These are phyloP conservation scores for Anodontia alba DNA, from an alignment of 2,888 invertebrate genomes.

Conservation along the genomic window DNA sequence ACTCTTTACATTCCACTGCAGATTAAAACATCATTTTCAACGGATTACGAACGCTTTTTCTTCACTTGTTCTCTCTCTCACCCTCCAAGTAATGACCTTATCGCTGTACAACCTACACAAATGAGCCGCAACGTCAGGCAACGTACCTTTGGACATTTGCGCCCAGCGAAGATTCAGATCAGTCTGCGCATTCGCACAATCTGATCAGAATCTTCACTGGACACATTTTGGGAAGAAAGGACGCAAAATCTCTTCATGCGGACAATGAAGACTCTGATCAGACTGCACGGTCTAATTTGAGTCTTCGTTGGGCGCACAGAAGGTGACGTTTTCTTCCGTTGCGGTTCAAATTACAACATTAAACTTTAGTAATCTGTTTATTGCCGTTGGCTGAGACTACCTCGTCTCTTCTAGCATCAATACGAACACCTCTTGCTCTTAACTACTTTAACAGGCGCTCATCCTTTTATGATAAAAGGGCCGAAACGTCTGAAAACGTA, in stretches of 20 bases:
- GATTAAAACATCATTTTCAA: slow-evolving; percentile 4
- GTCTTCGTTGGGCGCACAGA: too few species aligned
- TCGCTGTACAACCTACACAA: slow-evolving; percentile 31
- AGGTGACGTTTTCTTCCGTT: too few species aligned
- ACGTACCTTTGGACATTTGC: too few species aligned
- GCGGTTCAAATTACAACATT: slow-evolving; percentile 47
- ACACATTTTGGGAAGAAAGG: too few species aligned
- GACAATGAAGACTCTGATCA: too few species aligned
- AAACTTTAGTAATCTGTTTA: slow-evolving; percentile 42
- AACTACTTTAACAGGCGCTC: slow-evolving; percentile 1
- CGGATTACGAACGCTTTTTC: neutral
- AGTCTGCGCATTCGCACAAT: too few species aligned
- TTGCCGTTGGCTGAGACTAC: slow-evolving; percentile 4
- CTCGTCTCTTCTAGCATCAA: neutral
- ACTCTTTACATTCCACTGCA: neutral
- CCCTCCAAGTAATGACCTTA: slow-evolving; percentile 20
- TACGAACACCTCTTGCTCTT: slow-evolving; percentile 10
- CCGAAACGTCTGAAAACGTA: too few species aligned
- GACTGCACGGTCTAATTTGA: too few species aligned
- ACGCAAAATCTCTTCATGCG: too few species aligned
- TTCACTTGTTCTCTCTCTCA: neutral
- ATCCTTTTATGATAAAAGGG: slow-evolving; percentile 42
- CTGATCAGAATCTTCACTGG: too few species aligned
- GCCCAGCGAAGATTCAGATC: too few species aligned
- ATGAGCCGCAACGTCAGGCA: too few species aligned